Conservation (phyloP, 2,888 invertebrate genomes). For the Cenopis cana region DNA sequence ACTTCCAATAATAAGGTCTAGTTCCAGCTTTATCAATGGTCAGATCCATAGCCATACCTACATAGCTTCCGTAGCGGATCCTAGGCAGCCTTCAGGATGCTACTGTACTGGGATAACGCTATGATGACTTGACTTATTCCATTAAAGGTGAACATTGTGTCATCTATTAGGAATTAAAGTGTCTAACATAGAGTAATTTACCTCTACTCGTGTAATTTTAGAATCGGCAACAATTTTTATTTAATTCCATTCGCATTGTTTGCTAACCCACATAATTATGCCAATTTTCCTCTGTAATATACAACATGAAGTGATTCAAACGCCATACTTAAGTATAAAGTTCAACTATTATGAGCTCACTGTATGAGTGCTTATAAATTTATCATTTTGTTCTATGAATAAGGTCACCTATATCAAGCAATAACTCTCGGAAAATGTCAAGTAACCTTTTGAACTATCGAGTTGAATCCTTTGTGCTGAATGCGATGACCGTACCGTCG, state of each 20-base stretch:
- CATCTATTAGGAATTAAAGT: too few relatives aligned
- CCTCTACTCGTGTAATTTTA: too few relatives aligned
- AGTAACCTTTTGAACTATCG: conserved; percentile 35
- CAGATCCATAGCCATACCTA: too few relatives aligned
- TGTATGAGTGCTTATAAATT: background rate
- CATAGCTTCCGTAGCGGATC: too few relatives aligned
- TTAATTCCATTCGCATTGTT: background rate
- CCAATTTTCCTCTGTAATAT: background rate
- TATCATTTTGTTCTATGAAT: conserved; percentile 1
- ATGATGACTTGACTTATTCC: too few relatives aligned
- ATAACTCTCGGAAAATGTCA: conserved; percentile 18
- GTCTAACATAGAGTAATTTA: too few relatives aligned
- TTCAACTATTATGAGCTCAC: background rate
- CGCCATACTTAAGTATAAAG: background rate
- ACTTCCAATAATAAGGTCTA: too few relatives aligned
- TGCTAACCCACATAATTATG: background rate
- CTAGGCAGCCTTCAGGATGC: too few relatives aligned
- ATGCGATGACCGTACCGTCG: conserved; percentile 3
- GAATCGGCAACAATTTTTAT: background rate
- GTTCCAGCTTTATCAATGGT: too few relatives aligned
- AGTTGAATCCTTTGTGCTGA: conserved; percentile 19
- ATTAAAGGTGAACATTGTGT: too few relatives aligned
- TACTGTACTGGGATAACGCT: too few relatives aligned
- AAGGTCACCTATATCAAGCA: conserved; percentile 1
- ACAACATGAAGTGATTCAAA: background rate